Percentiles rank a stretch among this genome's conserved stretches.
These are phyloP conservation scores for Caenorhabditis sp. DNA, from an alignment of 2,888 invertebrate species.

Conservation along the genomic window DNA sequence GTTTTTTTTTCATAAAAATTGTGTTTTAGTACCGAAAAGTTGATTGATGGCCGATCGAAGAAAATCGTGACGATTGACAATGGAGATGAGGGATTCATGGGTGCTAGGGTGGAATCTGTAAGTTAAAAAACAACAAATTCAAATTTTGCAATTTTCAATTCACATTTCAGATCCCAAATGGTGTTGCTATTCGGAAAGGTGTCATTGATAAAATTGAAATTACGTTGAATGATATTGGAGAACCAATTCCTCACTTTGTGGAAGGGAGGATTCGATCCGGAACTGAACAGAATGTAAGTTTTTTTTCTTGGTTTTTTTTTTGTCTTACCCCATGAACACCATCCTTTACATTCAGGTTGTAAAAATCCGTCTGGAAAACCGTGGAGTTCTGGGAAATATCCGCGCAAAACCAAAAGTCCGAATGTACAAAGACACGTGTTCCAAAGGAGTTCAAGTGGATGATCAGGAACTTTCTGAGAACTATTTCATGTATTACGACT, in stretches of 20 bases:
- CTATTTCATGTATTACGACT: constrained; percentile 66
- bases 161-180: constrained; percentile 48
- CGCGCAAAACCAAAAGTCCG: constrained; percentile 61
- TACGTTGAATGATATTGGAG: constrained; percentile 46
- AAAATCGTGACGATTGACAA: constrained; percentile 45
- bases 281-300: constrained; percentile 57
- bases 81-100: constrained; percentile 62
- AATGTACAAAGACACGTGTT: constrained; percentile 55
- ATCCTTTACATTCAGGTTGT: constrained; percentile 35
- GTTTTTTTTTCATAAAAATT: neutral
- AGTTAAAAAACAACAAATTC: neutral
- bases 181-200: constrained; percentile 57
- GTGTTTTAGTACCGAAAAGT: constrained; percentile 45
- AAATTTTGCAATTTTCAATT: no score
- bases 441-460: constrained; percentile 51
- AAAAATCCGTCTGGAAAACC: constrained; percentile 55
- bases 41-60: constrained; percentile 56
- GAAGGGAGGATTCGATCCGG: constrained; percentile 55
- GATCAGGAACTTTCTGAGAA: constrained; percentile 61
- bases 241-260: constrained; percentile 59
- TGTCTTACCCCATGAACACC: no score
- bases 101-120: constrained; percentile 53
- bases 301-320: no score
- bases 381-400: constrained; percentile 45
- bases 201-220: constrained; percentile 59